Base-by-base conservation (phyloP, 2,888 invertebrate species). In the Drosophila rubida region DNA sequence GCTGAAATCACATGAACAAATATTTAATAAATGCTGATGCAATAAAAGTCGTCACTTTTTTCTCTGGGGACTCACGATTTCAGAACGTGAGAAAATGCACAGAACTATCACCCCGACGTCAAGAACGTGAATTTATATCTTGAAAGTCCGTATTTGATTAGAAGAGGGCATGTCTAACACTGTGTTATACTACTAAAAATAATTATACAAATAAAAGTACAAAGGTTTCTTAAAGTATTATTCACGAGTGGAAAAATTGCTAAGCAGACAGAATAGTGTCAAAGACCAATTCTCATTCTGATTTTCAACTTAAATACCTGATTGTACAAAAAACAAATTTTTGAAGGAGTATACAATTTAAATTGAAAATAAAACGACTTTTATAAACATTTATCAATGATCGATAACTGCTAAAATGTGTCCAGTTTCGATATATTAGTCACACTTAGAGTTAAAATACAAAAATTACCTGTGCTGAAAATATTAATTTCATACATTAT, bases 71-170 rank as follows among this genome's bases (percentile, higher is more conserved):
- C 30, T 45, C 68, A 67, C 50, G 61, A 14, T 39, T 53, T 27
- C 11, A 8, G 25, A 55, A 70, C 70, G 54, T 69, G 65, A 4
- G 30, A 8, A 32, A 22, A 16, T 42, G 53, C 7, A 22, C 19
- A 1, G n/a, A 45, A 14, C 45, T 19, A 2, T 13, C 35, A 13
- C 13, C n/a, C n/a, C 30, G n/a, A 23, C 19, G 39, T 23, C 19
- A 30, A 9, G 27, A 23, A 42, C 48, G 8, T n/a, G 32, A 32
- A 32, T n/a, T n/a, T 11, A 16, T 23, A 46, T 9, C 4, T 37
- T 8, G 0, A 8, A 49, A 9, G 19, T 6, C 16, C 2, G 0
- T 2, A 13, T 37, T 2, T 37, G 7, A 13, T 37, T 13, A 30
- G 11, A 30, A n/a, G 4, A 1, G 30, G n/a, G 11, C 1, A 11